Percentiles rank a stretch among this genome's conserved stretches.
Evolutionary conservation across 2,797 vertebrate genomes (phyloP).

Genomic region (Nyctibius grandis): DNA sequence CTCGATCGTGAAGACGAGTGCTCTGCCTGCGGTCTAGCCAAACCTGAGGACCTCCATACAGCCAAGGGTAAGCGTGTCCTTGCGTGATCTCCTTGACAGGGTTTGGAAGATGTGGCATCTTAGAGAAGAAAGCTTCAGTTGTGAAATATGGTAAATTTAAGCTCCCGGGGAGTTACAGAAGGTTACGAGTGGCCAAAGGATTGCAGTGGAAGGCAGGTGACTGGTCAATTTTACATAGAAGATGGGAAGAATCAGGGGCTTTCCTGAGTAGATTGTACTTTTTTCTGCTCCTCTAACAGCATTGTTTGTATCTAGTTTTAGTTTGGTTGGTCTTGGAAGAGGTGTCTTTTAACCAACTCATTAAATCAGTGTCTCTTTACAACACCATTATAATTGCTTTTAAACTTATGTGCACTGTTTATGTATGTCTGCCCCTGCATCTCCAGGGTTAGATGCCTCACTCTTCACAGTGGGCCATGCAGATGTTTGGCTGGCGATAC

Average conservation of each 20-base stretch:
- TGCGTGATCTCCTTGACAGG: background rate
- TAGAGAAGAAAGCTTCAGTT: background rate
- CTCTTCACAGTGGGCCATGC: background rate
- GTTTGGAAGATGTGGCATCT: background rate
- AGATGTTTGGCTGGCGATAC: fast-evolving
- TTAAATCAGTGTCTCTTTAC: background rate
- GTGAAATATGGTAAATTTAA: background rate
- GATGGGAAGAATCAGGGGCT: no score
- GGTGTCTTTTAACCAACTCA: background rate
- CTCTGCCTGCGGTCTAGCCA: background rate
- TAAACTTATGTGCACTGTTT: background rate
- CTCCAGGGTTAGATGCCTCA: background rate
- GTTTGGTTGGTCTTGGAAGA: background rate
- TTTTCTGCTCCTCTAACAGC: background rate
- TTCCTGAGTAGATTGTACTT: fast-evolving
- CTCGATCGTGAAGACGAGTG: background rate
- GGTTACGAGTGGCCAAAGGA: background rate
- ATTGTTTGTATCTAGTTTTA: background rate
- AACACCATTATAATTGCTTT: background rate
- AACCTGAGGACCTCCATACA: no score
- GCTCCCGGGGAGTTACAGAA: background rate
- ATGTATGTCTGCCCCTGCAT: fast-evolving
- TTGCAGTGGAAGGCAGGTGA: background rate
- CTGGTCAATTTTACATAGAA: no score
- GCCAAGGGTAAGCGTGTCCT: background rate